These are phyloP conservation scores for Collichthys lucidus DNA, from an alignment of 2,113 vertebrate species.

Conservation along the genomic window DNA sequence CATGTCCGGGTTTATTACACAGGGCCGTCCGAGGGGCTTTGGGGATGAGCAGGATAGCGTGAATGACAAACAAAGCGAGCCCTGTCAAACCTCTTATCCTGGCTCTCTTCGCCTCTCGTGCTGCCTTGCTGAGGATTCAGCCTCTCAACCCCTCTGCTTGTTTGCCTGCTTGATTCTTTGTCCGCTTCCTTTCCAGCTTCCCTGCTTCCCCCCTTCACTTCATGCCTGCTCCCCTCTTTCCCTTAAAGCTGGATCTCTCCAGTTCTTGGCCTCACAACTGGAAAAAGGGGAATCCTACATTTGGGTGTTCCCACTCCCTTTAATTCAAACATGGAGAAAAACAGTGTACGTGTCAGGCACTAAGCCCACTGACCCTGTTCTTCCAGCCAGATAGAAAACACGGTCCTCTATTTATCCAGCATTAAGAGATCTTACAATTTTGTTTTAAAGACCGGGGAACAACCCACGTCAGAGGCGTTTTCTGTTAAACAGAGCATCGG, in stretches of 20 bases:
- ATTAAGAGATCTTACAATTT: constrained; percentile 53
- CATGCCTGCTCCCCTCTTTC: constrained; percentile 19
- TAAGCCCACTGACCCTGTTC: constrained; percentile 53
- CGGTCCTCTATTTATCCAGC: constrained; percentile 43
- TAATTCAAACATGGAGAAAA: constrained; percentile 46
- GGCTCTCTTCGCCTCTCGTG: constrained; percentile 53
- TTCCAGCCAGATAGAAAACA: constrained; percentile 49
- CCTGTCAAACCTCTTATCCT: constrained; percentile 73
- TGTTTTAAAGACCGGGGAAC: constrained; percentile 38
- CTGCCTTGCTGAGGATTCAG: constrained; percentile 61
- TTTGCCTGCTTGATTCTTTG: constrained; percentile 49
- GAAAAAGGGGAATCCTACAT: constrained; percentile 46
- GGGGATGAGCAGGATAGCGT: constrained; percentile 65
- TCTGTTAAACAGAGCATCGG: constrained; percentile 30
- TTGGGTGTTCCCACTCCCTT: constrained; percentile 51
- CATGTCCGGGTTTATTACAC: constrained; percentile 73
- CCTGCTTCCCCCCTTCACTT: constrained; percentile 20
- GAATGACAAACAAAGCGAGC: constrained; percentile 73
- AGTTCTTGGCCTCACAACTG: constrained; percentile 34
- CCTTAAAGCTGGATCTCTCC: constrained; percentile 39
- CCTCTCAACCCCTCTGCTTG: constrained; percentile 44
- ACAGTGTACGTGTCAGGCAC: constrained; percentile 37
- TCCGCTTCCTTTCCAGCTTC: constrained; percentile 32
- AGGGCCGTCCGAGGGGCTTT: constrained; percentile 58
- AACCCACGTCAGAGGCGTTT: constrained; percentile 16